phyloP scores from a whole-genome alignment of 2,113 vertebrate genomes.

The Bettongia penicillata region DNA sequence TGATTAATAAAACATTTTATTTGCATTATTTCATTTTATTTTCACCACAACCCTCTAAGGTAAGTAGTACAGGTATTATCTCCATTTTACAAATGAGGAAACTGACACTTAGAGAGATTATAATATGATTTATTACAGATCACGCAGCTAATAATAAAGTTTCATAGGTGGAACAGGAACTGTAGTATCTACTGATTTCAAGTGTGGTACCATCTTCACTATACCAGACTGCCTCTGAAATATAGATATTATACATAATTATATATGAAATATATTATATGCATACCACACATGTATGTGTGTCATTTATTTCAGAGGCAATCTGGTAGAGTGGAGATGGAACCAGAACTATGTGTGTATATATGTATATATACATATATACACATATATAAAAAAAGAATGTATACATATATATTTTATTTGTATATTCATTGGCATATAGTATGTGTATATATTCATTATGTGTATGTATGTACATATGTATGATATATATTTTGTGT shows the following conservation, averaged over 20 bases:
- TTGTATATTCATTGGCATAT: no score
- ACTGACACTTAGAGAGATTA: background rate
- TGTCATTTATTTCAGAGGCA: background rate
- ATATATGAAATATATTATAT: no score
- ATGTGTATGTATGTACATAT: no score
- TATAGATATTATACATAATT: background rate
- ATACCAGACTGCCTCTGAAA: background rate
- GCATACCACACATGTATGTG: no score
- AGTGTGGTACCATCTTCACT: background rate
- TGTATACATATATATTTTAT: no score
- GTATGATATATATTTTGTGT: no score
- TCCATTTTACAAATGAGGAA: background rate
- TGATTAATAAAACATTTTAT: background rate
- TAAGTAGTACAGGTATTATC: background rate
- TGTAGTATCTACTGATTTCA: background rate
- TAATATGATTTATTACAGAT: background rate
- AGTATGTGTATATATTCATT: background rate
- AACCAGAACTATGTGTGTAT: no score
- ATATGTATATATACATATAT: no score
- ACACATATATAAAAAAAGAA: no score
- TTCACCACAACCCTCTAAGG: background rate
- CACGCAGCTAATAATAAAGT: background rate
- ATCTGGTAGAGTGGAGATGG: background rate
- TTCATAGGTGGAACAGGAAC: background rate
- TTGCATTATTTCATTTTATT: no score